These are phyloP conservation scores for Coregonus suidteri DNA, from an alignment of 2,797 vertebrate species.

Conservation along the genomic window DNA sequence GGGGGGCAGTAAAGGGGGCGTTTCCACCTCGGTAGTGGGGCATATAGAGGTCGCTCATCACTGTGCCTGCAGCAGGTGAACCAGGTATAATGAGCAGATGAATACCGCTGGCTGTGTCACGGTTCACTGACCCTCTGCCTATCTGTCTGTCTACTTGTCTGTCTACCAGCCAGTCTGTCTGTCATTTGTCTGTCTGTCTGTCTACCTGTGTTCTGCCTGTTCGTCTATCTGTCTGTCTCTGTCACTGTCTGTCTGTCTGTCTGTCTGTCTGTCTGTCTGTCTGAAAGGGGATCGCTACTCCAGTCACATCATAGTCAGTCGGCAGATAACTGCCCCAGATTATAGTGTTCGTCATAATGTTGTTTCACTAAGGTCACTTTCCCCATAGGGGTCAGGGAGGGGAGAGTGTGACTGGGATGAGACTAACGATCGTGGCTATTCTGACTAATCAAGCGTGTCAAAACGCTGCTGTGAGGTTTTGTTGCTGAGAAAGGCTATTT, in stretches of 20 bases:
- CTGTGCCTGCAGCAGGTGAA: slow-evolving; percentile 53
- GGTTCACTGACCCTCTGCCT: slow-evolving; percentile 38
- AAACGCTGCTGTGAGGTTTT: slow-evolving; percentile 47
- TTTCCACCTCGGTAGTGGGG: slow-evolving; percentile 44
- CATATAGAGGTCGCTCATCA: slow-evolving; percentile 34
- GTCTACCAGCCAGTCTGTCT: slow-evolving; percentile 29
- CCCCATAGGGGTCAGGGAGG: slow-evolving; percentile 29
- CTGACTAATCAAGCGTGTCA: slow-evolving; percentile 57
- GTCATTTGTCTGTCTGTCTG: slow-evolving; percentile 7
- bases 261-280: slow-evolving; percentile 8
- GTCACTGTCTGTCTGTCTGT: background rate
- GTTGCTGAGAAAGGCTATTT: slow-evolving; percentile 41
- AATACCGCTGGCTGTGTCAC: slow-evolving; percentile 46
- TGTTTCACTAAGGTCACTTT: slow-evolving; percentile 52
- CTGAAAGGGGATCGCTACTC: background rate
- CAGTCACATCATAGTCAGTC: slow-evolving; percentile 1
- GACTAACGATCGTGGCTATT: slow-evolving; percentile 54
- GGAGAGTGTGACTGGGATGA: slow-evolving; percentile 26
- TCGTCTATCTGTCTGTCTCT: background rate
- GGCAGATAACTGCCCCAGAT: slow-evolving; percentile 13
- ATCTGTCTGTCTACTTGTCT: slow-evolving; percentile 38
- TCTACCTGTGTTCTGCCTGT: background rate
- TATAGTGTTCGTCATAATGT: slow-evolving; percentile 39
- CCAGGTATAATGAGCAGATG: slow-evolving; percentile 36
- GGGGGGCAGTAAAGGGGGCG: slow-evolving; percentile 37